Base-by-base conservation (phyloP, 1,140 invertebrate genomes). In the Dufourea novaeangliae region DNA sequence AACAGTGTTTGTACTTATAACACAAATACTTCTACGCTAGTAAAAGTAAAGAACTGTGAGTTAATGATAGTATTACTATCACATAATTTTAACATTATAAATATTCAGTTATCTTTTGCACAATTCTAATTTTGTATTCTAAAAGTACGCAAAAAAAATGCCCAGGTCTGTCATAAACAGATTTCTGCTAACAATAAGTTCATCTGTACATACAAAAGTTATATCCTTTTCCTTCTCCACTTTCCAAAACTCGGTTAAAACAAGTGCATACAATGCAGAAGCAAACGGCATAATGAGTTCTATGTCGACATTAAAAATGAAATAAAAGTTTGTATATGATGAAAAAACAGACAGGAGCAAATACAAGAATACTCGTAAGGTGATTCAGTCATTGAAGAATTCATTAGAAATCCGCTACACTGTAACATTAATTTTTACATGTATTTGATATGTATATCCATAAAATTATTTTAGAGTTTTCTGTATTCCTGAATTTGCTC, bases 401-500 rank as follows among this genome's bases (percentile, higher is more conserved):
- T n/a, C n/a, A n/a, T 39, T 10, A 50, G 32, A 73, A 54, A 25
- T 52, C 70, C 17, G 57, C 70, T 61, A 34, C 41, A 77, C 37
- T 71, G 17, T 37, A 27, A 11, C 6, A n/a, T n/a, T 41, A 25
- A 46, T 67, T 27, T 67, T 10, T 1, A 4, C 44, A 22, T 6
- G 46, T 8, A 50, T 2, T 46, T 14, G 41, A 14, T 20, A 46
- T 46, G 41, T 14, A 20, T 46, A 5, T 46, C 20, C 41, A 20
- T 20, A 20, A 46, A 6, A 20, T 29, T 41, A 46, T 6, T 34
- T 41, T 59, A 3, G 1, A 11, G 14, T 52, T 34, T 22, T 52
- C 54, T 39, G 12, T 59, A 79, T 87, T 85, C 80, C 46, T 87
- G 81, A 80, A 88, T 88, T 90, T 88, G 81, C 85, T 88, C 84